These are phyloP conservation scores for Amblyopsis rosae DNA, from an alignment of 2,113 vertebrate species.

Conservation along the genomic window DNA sequence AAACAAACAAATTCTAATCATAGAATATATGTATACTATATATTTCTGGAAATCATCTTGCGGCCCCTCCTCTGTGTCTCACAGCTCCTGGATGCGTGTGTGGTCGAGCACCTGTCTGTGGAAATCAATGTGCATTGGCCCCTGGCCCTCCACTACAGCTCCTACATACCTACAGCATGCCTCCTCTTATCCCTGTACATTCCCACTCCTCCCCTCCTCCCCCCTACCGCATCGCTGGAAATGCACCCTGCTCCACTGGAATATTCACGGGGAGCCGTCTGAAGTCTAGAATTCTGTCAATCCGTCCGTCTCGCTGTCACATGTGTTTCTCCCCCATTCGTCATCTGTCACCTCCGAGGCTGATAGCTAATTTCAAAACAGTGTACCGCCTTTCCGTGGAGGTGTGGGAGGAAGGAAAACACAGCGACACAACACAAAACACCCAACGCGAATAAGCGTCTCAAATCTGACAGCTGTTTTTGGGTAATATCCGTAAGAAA, in stretches of 20 bases:
- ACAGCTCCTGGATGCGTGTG: conserved; percentile 47
- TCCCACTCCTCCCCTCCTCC: conserved; percentile 14
- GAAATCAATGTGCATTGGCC: conserved; percentile 38
- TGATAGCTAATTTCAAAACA: conserved; percentile 41
- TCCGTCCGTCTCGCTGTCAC: conserved; percentile 37
- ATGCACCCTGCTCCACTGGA: conserved; percentile 38
- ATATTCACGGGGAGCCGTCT: conserved; percentile 50
- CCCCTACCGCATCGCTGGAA: conserved; percentile 27
- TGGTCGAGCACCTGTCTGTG: conserved; percentile 31
- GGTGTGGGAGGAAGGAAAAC: conserved; percentile 23
- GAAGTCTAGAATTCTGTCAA: conserved; percentile 56
- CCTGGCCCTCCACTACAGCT: background rate
- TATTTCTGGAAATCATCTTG: no score
- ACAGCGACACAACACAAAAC: conserved; percentile 24
- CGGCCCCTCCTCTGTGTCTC: no score
- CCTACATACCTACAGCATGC: background rate
- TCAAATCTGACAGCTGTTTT: conserved; percentile 41
- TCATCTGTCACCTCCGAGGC: conserved; percentile 18
- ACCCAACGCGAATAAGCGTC: conserved; percentile 14
- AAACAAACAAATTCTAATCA: no score
- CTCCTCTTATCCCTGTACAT: conserved; percentile 23
- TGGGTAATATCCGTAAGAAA: conserved; percentile 2
- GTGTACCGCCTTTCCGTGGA: conserved; percentile 15
- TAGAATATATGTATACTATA: no score
- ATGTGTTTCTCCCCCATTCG: conserved; percentile 14